Conservation (phyloP, 2,113 vertebrate species). For the Podocnemis expansa region DNA sequence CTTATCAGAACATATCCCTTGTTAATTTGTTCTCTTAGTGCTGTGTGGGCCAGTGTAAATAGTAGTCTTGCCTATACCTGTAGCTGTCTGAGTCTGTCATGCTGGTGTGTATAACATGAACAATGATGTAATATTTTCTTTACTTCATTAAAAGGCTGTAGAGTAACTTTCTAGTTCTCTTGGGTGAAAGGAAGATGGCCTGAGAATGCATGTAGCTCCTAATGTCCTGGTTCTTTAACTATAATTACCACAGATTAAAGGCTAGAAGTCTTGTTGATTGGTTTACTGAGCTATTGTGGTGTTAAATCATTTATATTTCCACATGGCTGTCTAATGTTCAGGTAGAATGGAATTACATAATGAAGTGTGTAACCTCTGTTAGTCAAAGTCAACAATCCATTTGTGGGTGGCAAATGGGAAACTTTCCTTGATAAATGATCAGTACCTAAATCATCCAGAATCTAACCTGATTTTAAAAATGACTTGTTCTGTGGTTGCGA, state of each 20-base stretch:
- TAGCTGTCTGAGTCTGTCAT: not conserved
- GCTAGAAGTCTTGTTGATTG: not conserved
- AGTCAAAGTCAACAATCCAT: not conserved
- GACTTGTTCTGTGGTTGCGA: not conserved
- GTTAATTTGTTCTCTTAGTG: not conserved
- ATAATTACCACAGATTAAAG: not conserved
- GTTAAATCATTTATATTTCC: not conserved
- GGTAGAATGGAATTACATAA: not conserved
- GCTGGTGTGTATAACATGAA: not conserved
- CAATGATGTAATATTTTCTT: not conserved
- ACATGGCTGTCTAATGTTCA: not conserved
- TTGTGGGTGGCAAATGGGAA: not conserved
- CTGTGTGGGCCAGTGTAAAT: not conserved
- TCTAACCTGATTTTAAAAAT: not conserved
- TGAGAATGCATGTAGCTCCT: not conserved
- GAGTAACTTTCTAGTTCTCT: not conserved
- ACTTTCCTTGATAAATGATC: not conserved
- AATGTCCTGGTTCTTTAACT: not conserved
- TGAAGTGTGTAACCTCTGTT: not conserved
- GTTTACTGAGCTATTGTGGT: not conserved
- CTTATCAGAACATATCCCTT: not conserved
- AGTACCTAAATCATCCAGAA: not conserved
- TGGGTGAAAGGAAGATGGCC: not conserved
- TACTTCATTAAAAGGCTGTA: not conserved
- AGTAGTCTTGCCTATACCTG: not conserved